Evolutionary conservation across 1,140 invertebrate genomes (phyloP).

Genomic region (Camponotus pennsylvanicus): DNA sequence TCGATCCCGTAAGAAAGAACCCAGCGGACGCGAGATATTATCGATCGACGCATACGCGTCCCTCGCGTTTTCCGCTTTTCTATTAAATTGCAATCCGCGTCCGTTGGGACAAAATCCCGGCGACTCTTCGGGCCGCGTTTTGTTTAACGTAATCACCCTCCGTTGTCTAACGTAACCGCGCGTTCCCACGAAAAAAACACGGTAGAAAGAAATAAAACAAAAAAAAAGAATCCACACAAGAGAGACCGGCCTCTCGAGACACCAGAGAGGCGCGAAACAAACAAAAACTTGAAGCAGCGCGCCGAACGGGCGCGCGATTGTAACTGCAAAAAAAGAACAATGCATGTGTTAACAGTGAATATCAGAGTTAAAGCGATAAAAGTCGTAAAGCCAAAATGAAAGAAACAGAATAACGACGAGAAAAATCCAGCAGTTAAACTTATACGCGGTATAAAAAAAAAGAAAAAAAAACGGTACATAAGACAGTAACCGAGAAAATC

Average conservation of each 20-base stretch:
- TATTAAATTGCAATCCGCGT: constrained; percentile 44
- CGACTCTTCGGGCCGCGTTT: constrained; percentile 23
- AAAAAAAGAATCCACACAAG: constrained; percentile 41
- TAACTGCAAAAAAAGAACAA: constrained; percentile 75
- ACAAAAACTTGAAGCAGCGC: constrained; percentile 29
- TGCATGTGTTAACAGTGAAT: constrained; percentile 81
- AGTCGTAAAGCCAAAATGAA: constrained; percentile 28
- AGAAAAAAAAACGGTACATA: neutral
- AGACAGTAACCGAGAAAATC: constrained; percentile 30
- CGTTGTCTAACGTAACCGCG: constrained; percentile 56
- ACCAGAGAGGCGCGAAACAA: constrained; percentile 26
- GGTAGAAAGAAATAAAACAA: constrained; percentile 67
- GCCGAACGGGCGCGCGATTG: constrained; percentile 33
- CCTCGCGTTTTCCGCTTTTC: constrained; percentile 49
- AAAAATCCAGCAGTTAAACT: constrained; percentile 28
- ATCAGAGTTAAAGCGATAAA: constrained; percentile 66
- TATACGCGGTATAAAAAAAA: constrained; percentile 30
- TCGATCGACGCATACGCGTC: constrained; percentile 31
- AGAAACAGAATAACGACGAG: constrained; percentile 10
- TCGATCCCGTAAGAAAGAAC: neutral
- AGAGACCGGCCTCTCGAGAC: constrained; percentile 38
- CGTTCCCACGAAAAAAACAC: constrained; percentile 65
- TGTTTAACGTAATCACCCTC: constrained; percentile 34
- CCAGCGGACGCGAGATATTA: constrained; percentile 32
- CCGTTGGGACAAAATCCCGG: constrained; percentile 33